A percentile compares a stretch with the other conserved stretches of the same genome.
These are phyloP conservation scores for Helobdella robusta DNA, from an alignment of 2,888 invertebrate species.

Conservation along the genomic window DNA sequence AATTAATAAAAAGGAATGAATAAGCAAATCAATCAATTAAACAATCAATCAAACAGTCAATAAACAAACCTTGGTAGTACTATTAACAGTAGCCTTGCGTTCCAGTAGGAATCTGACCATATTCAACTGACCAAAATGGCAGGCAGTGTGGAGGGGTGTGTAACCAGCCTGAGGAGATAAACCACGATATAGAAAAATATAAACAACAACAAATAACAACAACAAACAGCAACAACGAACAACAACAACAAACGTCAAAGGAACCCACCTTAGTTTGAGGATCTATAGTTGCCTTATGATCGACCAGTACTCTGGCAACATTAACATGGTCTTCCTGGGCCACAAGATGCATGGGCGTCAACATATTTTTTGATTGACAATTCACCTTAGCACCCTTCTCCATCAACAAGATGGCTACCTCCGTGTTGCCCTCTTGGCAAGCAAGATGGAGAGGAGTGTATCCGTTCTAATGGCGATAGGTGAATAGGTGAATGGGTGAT, in stretches of 20 bases:
- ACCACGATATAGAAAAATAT: not conserved
- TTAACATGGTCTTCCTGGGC: conserved; percentile 86
- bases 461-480: conserved; percentile 54
- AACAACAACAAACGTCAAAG: not conserved
- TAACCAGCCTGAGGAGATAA: conserved; percentile 67
- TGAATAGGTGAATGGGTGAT: not conserved
- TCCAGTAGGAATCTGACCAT: conserved; percentile 74
- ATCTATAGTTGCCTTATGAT: conserved; percentile 69
- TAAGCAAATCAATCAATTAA: no score
- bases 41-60: no score
- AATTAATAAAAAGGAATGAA: no score
- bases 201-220: not conserved
- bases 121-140: conserved; percentile 77
- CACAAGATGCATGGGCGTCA: conserved; percentile 91
- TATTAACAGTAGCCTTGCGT: conserved; percentile 77
- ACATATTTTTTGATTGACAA: conserved; percentile 84
- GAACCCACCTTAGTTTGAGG: conserved; percentile 52
- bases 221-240: not conserved
- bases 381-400: conserved; percentile 67
- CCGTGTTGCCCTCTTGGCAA: conserved; percentile 82
- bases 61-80: conserved; percentile 51
- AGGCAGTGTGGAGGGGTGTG: conserved; percentile 93
- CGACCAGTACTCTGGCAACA: conserved; percentile 73
- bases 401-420: conserved; percentile 84
- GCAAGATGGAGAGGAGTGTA: conserved; percentile 90